Conservation (phyloP, 1,140 invertebrate species). For the Ostrea denselamellosa region DNA sequence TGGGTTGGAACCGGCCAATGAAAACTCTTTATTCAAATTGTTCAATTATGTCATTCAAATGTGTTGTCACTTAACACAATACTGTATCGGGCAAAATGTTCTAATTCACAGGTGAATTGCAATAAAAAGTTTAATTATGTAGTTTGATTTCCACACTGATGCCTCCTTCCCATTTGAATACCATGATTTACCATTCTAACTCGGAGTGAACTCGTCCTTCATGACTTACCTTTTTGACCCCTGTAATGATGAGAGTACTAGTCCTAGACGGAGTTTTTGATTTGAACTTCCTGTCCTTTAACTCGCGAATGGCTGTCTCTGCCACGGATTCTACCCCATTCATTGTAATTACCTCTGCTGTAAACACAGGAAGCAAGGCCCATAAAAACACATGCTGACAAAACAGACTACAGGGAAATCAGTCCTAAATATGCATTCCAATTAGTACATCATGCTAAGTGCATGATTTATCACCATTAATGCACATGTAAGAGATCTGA, state of each 20-base stretch:
- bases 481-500: too few relatives aligned
- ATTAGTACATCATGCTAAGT: neutral
- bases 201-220: neutral
- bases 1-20: too few relatives aligned
- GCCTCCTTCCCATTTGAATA: too few relatives aligned
- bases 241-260: constrained; percentile 74
- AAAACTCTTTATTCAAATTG: too few relatives aligned
- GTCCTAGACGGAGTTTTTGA: constrained; percentile 69
- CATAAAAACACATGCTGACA: constrained; percentile 54
- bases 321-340: constrained; percentile 73
- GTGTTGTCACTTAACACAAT: too few relatives aligned
- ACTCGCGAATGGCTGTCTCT: constrained; percentile 71
- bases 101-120: too few relatives aligned
- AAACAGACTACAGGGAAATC: constrained; percentile 49
- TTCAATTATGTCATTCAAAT: too few relatives aligned
- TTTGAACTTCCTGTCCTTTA: constrained; percentile 64
- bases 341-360: constrained; percentile 70
- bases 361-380: constrained; percentile 8
- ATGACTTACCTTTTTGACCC: constrained; percentile 73
- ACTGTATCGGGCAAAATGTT: too few relatives aligned
- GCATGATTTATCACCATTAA: neutral
- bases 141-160: too few relatives aligned
- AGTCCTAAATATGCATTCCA: constrained; percentile 7
- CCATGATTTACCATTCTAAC: neutral
- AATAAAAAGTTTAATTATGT: too few relatives aligned